These are phyloP conservation scores for Tenodera sinensis DNA, from an alignment of 2,888 invertebrate species.

Conservation along the genomic window DNA sequence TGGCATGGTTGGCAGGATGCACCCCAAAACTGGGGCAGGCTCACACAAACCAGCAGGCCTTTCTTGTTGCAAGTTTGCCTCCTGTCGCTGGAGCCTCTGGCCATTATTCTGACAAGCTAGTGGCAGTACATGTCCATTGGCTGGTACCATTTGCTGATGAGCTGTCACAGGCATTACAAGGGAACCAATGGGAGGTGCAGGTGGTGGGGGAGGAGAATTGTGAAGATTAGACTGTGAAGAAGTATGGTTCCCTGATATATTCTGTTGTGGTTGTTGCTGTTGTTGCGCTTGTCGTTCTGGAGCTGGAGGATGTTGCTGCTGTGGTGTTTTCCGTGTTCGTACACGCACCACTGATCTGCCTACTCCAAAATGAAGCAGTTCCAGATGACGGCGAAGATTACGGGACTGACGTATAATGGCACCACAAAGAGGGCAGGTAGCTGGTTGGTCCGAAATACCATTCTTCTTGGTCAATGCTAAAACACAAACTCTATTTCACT, in stretches of 20 bases:
- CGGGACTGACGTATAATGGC: conserved; percentile 36
- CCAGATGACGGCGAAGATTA: conserved; percentile 36
- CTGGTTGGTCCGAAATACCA: conserved; percentile 36
- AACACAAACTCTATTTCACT: neutral
- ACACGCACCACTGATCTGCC: conserved; percentile 24
- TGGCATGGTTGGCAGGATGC: conserved; percentile 13
- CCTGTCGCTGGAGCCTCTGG: neutral
- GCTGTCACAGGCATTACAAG: neutral
- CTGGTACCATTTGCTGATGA: neutral
- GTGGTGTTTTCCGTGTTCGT: conserved; percentile 16
- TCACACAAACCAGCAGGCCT: conserved; percentile 10
- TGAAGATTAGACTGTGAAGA: conserved; percentile 1
- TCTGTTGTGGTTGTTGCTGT: neutral
- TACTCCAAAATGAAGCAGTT: conserved; percentile 34
- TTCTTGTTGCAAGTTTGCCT: neutral
- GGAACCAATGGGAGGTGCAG: neutral
- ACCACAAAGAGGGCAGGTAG: conserved; percentile 35
- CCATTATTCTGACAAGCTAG: conserved; percentile 6
- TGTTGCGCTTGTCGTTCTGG: neutral
- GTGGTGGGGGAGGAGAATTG: neutral
- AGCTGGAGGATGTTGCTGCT: neutral
- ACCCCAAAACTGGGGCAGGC: conserved; percentile 16
- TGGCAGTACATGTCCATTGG: neutral
- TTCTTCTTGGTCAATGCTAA: conserved; percentile 30
- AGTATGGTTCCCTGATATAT: neutral